Conservation (phyloP, 1,140 invertebrate genomes). For the Anastatus disparis region DNA sequence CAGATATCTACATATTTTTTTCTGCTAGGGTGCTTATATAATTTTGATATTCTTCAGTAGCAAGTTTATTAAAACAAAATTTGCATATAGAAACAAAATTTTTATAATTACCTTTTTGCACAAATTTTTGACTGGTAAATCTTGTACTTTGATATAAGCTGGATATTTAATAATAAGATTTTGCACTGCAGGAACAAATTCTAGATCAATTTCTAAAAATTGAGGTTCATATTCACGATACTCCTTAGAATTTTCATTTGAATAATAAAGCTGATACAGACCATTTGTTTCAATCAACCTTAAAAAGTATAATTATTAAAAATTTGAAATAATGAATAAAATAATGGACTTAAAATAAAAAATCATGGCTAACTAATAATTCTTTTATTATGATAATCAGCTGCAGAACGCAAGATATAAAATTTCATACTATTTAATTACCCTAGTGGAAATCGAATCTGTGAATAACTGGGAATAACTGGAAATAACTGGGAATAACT, state of each 20-base stretch:
- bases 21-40: too few relatives aligned
- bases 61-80: too few relatives aligned
- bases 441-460: too few relatives aligned
- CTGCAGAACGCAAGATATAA: too few relatives aligned
- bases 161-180: slow-evolving; percentile 81
- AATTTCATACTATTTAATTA: too few relatives aligned
- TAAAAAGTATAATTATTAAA: slow-evolving; percentile 21
- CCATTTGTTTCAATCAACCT: slow-evolving; percentile 79
- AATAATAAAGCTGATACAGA: slow-evolving; percentile 78
- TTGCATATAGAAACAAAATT: slow-evolving; percentile 13
- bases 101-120: slow-evolving; percentile 70
- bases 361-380: too few relatives aligned
- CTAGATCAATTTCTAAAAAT: slow-evolving; percentile 78
- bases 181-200: slow-evolving; percentile 76
- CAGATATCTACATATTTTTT: too few relatives aligned
- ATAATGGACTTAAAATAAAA: too few relatives aligned
- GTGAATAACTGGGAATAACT: too few relatives aligned
- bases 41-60: too few relatives aligned
- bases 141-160: slow-evolving; percentile 76
- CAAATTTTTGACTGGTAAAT: slow-evolving; percentile 74
- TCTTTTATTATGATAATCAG: too few relatives aligned
- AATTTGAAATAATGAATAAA: background rate
- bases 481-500: too few relatives aligned
- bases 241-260: slow-evolving; percentile 82
- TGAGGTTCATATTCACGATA: slow-evolving; percentile 85